Percentiles rank a stretch among this genome's conserved stretches.
These are phyloP conservation scores for Musca vetustissima DNA, from an alignment of 1,140 invertebrate genomes.

Conservation along the genomic window DNA sequence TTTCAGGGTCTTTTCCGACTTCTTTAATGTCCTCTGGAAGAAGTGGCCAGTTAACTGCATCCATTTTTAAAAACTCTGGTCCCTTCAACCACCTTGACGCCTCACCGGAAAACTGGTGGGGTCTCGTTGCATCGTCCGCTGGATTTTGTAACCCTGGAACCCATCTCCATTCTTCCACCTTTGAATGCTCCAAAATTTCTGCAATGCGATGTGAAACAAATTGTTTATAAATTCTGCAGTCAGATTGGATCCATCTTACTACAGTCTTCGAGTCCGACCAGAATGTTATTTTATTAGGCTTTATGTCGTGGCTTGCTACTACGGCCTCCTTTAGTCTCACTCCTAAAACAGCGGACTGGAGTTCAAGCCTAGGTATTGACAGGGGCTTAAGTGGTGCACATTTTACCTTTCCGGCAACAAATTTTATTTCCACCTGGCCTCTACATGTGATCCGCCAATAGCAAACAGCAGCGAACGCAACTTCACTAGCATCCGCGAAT, in stretches of 20 bases:
- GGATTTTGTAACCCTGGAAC: constrained; percentile 38
- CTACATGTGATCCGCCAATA: no score
- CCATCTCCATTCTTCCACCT: constrained; percentile 35
- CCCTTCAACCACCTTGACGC: no score
- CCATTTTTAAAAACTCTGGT: no score
- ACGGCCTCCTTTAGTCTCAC: background rate
- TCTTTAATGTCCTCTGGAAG: no score
- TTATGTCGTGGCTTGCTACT: background rate
- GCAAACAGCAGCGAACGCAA: background rate
- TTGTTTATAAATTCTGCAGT: constrained; percentile 39
- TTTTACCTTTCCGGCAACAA: constrained; percentile 13
- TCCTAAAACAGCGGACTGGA: no score
- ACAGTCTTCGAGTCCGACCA: no score
- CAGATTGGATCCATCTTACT: constrained; percentile 34
- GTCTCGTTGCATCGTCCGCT: constrained; percentile 37
- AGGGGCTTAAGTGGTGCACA: constrained; percentile 10
- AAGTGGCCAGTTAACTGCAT: no score
- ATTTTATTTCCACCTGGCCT: no score
- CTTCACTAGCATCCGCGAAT: background rate
- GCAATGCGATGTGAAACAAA: constrained; percentile 54
- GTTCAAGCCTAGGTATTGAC: constrained; percentile 11
- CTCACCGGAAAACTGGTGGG: background rate
- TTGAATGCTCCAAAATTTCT: constrained; percentile 43
- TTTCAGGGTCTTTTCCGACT: no score
- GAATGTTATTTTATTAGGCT: constrained; percentile 15